Conservation (phyloP, 2,113 vertebrate species). For the Sinocyclocheilus rhinocerous region DNA sequence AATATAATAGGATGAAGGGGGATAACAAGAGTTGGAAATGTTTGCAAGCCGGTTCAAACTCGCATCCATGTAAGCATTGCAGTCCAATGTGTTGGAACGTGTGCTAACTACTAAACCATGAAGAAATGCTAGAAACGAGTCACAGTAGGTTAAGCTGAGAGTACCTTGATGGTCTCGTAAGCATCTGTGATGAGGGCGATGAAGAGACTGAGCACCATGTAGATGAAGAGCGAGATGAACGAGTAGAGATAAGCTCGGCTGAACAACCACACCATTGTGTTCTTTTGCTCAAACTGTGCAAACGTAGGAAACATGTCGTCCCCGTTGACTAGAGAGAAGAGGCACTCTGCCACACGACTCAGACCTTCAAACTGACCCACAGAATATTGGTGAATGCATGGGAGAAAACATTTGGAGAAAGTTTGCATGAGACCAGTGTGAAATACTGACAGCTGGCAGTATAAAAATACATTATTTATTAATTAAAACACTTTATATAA, state of each 20-base stretch:
- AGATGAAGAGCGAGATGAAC: constrained; percentile 97
- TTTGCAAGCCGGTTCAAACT: background rate
- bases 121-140: background rate
- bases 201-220: constrained; percentile 98
- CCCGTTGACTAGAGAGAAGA: constrained; percentile 95
- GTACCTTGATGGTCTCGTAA: constrained; percentile 97
- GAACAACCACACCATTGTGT: constrained; percentile 90
- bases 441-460: background rate
- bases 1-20: background rate
- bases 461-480: background rate
- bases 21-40: background rate
- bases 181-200: constrained; percentile 97
- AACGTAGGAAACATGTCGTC: constrained; percentile 99
- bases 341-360: constrained; percentile 90
- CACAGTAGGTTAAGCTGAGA: background rate
- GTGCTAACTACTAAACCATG: background rate
- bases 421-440: background rate
- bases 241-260: constrained; percentile 92
- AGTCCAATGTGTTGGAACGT: background rate
- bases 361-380: constrained; percentile 88
- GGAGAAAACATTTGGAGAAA: background rate
- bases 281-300: constrained; percentile 90
- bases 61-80: background rate
- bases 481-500: background rate
- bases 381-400: background rate